These are phyloP conservation scores for Balaeniceps rex DNA, from an alignment of 2,113 vertebrate species.

Conservation along the genomic window DNA sequence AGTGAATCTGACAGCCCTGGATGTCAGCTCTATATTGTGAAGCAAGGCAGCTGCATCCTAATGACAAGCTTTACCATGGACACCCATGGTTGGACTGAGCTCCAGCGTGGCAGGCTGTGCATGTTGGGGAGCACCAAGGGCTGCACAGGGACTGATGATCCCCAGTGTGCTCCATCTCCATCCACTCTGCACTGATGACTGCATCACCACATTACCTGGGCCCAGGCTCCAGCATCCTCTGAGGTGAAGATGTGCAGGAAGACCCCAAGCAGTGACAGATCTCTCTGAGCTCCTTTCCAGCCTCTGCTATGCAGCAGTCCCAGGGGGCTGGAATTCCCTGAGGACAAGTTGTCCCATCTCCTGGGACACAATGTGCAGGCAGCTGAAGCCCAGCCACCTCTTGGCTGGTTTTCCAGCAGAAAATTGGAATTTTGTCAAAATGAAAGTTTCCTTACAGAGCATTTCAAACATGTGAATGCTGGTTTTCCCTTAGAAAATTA, in stretches of 20 bases:
- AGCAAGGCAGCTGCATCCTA: neutral
- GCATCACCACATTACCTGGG: neutral
- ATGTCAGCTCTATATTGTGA: neutral
- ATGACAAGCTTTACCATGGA: neutral
- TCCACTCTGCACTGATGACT: neutral
- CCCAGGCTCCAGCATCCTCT: neutral
- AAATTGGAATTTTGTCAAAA: neutral
- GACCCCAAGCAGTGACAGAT: neutral
- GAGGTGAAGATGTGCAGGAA: neutral
- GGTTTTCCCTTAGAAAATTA: neutral
- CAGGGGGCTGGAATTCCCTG: neutral
- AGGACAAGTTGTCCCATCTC: neutral
- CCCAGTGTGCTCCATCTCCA: neutral
- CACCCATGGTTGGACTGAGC: neutral
- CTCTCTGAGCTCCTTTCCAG: neutral
- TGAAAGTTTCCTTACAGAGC: neutral
- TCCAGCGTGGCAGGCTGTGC: accelerated
- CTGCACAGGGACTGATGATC: neutral
- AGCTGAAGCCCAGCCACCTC: neutral
- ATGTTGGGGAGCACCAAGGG: neutral
- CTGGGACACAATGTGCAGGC: neutral
- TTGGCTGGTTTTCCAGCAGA: neutral
- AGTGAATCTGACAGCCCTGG: neutral
- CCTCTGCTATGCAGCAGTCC: neutral
- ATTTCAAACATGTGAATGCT: neutral